Conservation (phyloP, 2,113 vertebrate species). For the Pygoscelis antarcticus region DNA sequence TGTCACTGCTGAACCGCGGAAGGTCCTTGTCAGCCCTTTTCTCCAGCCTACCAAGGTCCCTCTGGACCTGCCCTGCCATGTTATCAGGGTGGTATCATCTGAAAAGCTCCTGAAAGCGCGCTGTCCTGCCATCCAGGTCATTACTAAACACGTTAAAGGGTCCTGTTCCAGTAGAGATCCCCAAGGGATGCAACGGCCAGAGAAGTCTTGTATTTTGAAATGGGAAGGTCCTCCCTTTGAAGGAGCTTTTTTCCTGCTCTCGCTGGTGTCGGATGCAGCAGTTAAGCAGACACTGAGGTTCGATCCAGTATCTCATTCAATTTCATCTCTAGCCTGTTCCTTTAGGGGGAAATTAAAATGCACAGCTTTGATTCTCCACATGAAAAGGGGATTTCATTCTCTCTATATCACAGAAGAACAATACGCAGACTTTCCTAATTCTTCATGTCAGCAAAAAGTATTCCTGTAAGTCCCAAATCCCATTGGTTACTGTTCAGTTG, state of each 20-base stretch:
- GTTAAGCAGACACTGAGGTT: not conserved
- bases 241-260: not conserved
- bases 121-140: not conserved
- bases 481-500: fast-evolving
- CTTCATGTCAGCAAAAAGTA: not conserved
- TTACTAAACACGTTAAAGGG: not conserved
- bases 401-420: not conserved
- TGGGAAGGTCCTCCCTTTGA: not conserved
- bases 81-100: not conserved
- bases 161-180: not conserved
- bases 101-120: not conserved
- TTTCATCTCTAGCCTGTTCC: not conserved
- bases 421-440: not conserved
- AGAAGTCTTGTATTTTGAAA: not conserved
- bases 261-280: not conserved
- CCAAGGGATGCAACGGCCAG: not conserved
- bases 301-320: not conserved
- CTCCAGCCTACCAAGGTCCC: not conserved
- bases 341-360: not conserved
- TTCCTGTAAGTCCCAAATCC: not conserved
- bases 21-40: not conserved
- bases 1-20: fast-evolving
- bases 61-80: not conserved
- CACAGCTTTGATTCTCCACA: not conserved
- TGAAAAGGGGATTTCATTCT: not conserved